A percentile compares a stretch with the other conserved stretches of the same genome.
Conservation (phyloP, 2,113 vertebrate species). For the Gadus macrocephalus region DNA sequence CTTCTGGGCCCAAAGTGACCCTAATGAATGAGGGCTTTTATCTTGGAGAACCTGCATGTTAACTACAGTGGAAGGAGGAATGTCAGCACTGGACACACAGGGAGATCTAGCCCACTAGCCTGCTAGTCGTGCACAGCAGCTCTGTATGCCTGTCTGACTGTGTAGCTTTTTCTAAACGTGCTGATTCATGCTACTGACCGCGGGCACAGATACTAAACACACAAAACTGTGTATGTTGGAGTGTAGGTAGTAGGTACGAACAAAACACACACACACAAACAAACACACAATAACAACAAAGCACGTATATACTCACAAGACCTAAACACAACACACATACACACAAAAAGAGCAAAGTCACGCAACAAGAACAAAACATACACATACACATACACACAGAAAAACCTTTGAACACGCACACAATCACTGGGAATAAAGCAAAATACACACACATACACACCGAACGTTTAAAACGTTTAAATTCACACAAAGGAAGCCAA, state of each 20-base stretch:
- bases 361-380: conserved; percentile 41
- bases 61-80: conserved; percentile 58
- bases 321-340: not conserved
- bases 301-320: not conserved
- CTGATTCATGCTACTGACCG: not conserved
- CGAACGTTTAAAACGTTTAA: not conserved
- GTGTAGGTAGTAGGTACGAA: not conserved
- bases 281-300: conserved; percentile 1
- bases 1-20: conserved; percentile 25
- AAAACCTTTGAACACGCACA: not conserved
- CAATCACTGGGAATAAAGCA: not conserved
- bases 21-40: conserved; percentile 70
- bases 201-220: not conserved
- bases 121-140: not conserved
- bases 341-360: conserved; percentile 24
- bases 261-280: not conserved
- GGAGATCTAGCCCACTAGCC: conserved; percentile 15
- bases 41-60: conserved; percentile 50
- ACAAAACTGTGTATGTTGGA: not conserved
- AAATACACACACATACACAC: not conserved
- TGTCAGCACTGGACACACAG: conserved; percentile 40
- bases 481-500: not conserved
- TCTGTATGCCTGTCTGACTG: conserved; percentile 2
- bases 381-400: not conserved
- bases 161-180: conserved; percentile 33